phyloP scores from a whole-genome alignment of 2,797 vertebrate genomes.

The Chiroxiphia lanceolata region DNA sequence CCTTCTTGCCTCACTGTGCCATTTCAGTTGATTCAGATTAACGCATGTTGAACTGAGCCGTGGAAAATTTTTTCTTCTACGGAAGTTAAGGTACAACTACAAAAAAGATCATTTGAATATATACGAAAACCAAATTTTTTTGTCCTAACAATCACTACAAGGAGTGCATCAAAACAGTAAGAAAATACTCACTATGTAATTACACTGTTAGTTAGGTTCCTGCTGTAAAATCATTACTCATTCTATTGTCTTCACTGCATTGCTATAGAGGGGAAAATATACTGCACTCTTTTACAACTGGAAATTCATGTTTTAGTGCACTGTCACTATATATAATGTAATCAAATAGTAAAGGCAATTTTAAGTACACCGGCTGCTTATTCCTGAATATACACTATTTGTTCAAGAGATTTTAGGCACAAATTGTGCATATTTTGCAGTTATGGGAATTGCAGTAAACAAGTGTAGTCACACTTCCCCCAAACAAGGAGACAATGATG shows the following conservation, averaged over 20 bases:
- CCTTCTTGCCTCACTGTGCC: not conserved
- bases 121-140: not conserved
- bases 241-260: not conserved
- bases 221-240: not conserved
- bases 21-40: not conserved
- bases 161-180: not conserved
- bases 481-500: rapidly evolving
- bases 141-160: not conserved
- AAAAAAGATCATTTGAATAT: not conserved
- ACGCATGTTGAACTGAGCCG: not conserved
- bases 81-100: not conserved
- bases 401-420: not conserved
- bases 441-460: not conserved
- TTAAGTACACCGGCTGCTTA: not conserved
- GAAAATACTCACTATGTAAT: not conserved
- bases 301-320: constrained; percentile 3
- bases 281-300: constrained; percentile 65
- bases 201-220: not conserved
- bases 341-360: not conserved
- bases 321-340: not conserved
- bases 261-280: constrained; percentile 51
- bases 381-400: not conserved
- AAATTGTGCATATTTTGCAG: not conserved
- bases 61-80: not conserved
- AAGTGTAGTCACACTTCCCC: not conserved